These are phyloP conservation scores for Alaudala cheleensis DNA, from an alignment of 2,113 vertebrate genomes.

Conservation along the genomic window DNA sequence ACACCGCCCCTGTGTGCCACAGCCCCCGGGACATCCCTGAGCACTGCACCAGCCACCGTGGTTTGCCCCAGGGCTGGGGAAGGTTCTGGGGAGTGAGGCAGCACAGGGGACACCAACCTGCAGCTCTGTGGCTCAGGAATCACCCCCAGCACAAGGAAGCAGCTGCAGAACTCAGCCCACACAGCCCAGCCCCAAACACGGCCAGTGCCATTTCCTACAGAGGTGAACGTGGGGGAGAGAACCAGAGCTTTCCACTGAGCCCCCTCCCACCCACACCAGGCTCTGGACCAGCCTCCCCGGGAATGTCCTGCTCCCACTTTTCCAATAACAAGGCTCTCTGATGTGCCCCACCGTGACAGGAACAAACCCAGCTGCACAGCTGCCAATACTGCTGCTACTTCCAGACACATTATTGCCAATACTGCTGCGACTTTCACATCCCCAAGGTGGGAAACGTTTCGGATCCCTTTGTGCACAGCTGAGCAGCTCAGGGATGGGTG, in stretches of 20 bases:
- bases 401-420: background rate
- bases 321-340: rapidly evolving
- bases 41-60: rapidly evolving
- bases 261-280: background rate
- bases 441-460: background rate
- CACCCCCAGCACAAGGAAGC: background rate
- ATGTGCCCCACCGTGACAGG: background rate
- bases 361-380: background rate
- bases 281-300: background rate
- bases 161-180: background rate
- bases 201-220: background rate
- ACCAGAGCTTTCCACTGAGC: background rate
- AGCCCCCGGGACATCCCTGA: rapidly evolving
- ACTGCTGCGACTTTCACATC: background rate
- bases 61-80: rapidly evolving
- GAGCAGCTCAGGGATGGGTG: rapidly evolving
- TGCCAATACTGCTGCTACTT: background rate
- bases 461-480: background rate
- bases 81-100: background rate
- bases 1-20: background rate
- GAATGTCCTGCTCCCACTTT: background rate
- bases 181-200: background rate
- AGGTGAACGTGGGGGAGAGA: background rate
- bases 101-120: rapidly evolving
- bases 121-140: background rate